These are phyloP conservation scores for Bombus turneri DNA, from an alignment of 1,140 invertebrate species.

Conservation along the genomic window DNA sequence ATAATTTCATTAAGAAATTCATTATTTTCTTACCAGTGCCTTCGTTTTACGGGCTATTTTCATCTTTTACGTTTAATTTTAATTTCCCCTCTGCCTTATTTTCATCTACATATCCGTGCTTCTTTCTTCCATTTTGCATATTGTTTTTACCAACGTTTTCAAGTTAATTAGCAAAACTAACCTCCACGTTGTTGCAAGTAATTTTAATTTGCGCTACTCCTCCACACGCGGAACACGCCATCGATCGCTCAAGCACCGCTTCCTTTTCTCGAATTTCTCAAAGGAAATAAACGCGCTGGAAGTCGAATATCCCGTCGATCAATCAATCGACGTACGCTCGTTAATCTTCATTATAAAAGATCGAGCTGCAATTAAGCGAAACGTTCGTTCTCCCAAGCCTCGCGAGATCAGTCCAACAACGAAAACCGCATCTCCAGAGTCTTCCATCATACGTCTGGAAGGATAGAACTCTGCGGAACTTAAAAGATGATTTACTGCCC, in stretches of 20 bases:
- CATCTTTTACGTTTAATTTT: background rate
- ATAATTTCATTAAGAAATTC: background rate
- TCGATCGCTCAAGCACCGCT: background rate
- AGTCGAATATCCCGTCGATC: conserved; percentile 39
- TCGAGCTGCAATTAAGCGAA: conserved; percentile 61
- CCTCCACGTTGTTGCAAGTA: background rate
- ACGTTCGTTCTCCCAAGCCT: conserved; percentile 27
- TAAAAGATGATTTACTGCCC: conserved; percentile 43
- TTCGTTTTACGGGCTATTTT: background rate
- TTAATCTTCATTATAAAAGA: conserved; percentile 63
- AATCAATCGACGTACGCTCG: conserved; percentile 27
- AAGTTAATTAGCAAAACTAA: background rate
- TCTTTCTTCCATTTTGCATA: background rate
- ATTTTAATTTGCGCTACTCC: background rate
- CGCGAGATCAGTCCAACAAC: conserved; percentile 28
- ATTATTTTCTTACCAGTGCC: background rate
- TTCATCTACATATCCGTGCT: background rate
- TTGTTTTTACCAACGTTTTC: background rate
- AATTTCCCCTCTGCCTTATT: background rate
- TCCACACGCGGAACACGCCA: background rate
- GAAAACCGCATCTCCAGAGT: conserved; percentile 7
- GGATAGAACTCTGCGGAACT: conserved; percentile 24
- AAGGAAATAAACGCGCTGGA: conserved; percentile 20
- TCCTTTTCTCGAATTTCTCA: background rate
- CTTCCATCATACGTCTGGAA: conserved; percentile 45